These are phyloP conservation scores for Oreochromis spilurus DNA, from an alignment of 2,113 vertebrate species.

Conservation along the genomic window DNA sequence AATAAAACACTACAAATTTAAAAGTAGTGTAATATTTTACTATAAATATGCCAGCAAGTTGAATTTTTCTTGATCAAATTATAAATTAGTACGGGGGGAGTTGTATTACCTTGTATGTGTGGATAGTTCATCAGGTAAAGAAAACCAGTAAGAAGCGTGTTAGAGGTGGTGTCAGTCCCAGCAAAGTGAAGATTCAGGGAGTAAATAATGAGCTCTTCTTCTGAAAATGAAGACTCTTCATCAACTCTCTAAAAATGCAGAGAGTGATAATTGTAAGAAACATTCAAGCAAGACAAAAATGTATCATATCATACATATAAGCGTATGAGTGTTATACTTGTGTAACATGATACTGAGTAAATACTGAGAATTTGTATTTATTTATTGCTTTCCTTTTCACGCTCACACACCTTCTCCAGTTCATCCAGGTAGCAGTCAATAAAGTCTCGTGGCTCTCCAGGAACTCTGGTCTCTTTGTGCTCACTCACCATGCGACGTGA, in stretches of 20 bases:
- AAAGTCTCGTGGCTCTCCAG: constrained; percentile 33
- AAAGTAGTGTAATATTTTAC: neutral
- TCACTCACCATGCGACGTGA: neutral
- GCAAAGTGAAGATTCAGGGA: constrained; percentile 58
- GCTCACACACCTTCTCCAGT: constrained; percentile 35
- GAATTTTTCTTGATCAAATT: neutral
- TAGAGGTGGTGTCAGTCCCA: constrained; percentile 69
- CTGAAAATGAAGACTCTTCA: constrained; percentile 36
- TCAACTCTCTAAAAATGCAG: neutral
- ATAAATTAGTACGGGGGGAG: neutral
- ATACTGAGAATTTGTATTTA: neutral
- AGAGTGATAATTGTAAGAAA: neutral
- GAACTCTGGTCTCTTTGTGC: constrained; percentile 30
- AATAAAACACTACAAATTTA: neutral
- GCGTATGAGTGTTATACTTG: neutral
- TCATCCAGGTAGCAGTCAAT: constrained; percentile 53
- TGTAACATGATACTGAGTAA: neutral
- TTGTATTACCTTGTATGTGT: constrained; percentile 44
- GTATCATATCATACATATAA: neutral
- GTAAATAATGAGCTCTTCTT: constrained; percentile 3
- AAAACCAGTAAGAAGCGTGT: constrained; percentile 58
- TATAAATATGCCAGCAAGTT: neutral
- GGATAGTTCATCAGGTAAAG: constrained; percentile 45
- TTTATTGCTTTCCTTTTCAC: neutral
- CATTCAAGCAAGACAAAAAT: neutral